Base-by-base conservation (phyloP, 2,888 invertebrate genomes). In the Lithophane ornitopus region DNA sequence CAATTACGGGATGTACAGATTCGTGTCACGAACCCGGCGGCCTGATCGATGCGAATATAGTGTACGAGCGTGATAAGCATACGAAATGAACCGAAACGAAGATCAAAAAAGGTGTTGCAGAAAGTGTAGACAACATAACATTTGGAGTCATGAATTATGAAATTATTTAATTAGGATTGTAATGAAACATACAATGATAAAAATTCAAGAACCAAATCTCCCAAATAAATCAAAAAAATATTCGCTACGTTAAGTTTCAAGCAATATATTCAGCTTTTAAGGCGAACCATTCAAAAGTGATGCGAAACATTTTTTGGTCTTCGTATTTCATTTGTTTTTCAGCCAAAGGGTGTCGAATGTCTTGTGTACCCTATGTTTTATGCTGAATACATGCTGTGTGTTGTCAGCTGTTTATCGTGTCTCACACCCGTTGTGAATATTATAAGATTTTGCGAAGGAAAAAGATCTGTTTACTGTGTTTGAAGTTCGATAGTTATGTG, bases 21-120 rank as follows among this genome's bases (percentile, higher is more conserved):
- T 86, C 86, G 62, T 78, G 80, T 86, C 86, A 86, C 86, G 87
- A 67, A 54, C 63, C 19, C 76, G 26, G 34, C 52, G 41, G 72
- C 16, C 86, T 85, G 85, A 85, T 85, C 86, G 85, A 85, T 85
- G 84, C 75, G 84, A 83, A 85, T 85, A 86, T 80, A 83, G 83
- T 85, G 86, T 70, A 52, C 16, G 26, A 16, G 58, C 86, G 22
- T 28, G 84, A 59, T 63, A 68, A 58, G 84, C 85, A 82, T 84
- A 65, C 34, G 2, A 41, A 68, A 85, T 74, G n/a, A 49, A 34
- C 14, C 12, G 16, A 19, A 39, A 44, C 26, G 1, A 28, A 39
- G 28, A 22, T 49, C 26, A 9, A 41, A 26, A 68, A 46, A 59
- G 52, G 49, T 62, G 52, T 49, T 62, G 52, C 28, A 2, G 54